Conservation (phyloP, 1,140 invertebrate genomes). For the Neelides sp. region DNA sequence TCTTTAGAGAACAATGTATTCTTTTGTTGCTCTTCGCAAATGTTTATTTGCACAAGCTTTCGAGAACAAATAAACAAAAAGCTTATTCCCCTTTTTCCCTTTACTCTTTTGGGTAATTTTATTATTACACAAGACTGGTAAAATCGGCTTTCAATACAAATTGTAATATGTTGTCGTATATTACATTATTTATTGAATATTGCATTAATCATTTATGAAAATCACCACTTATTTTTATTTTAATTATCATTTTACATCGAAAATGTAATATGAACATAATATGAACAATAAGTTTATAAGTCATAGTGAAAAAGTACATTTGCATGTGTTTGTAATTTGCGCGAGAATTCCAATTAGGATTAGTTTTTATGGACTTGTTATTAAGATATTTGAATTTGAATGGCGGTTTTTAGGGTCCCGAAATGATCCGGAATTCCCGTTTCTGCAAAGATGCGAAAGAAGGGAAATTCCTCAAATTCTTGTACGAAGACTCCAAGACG, state of each 20-base stretch:
- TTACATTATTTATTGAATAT: too few species aligned
- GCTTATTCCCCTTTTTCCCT: too few species aligned
- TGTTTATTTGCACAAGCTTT: too few species aligned
- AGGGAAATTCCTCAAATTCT: slow-evolving; percentile 69
- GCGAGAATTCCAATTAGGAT: too few species aligned
- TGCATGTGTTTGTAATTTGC: background rate
- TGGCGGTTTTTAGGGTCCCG: slow-evolving; percentile 59
- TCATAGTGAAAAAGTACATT: background rate
- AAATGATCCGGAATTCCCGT: slow-evolving; percentile 75
- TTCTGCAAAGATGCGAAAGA: slow-evolving; percentile 86
- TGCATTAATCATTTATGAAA: too few species aligned
- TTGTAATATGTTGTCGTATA: too few species aligned
- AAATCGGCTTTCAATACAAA: too few species aligned
- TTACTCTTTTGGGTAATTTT: too few species aligned
- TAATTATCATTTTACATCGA: background rate
- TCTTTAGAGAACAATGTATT: too few species aligned
- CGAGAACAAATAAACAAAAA: too few species aligned
- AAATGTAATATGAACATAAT: background rate
- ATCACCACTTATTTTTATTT: background rate
- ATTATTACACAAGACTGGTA: too few species aligned
- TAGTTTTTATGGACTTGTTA: background rate
- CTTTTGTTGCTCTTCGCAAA: too few species aligned
- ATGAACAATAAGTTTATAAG: background rate
- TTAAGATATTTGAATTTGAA: slow-evolving; percentile 17
- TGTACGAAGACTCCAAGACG: slow-evolving; percentile 77